phyloP scores from a whole-genome alignment of 2,797 vertebrate genomes.

The Masticophis lateralis region DNA sequence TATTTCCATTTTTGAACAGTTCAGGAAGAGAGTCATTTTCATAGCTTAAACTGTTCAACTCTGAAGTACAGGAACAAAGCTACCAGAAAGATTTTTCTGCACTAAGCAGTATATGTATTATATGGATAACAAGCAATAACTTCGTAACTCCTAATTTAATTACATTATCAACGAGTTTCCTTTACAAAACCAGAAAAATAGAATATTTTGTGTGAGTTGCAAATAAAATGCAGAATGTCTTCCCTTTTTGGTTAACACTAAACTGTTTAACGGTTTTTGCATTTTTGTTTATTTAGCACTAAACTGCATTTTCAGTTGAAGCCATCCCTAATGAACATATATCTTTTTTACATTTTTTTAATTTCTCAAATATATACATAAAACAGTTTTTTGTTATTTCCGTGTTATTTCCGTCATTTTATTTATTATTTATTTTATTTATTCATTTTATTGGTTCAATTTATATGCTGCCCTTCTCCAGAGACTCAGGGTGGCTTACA shows the following conservation, averaged over 20 bases:
- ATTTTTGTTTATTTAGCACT: not conserved
- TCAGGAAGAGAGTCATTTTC: not conserved
- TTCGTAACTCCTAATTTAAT: not conserved
- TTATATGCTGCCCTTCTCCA: too few relatives aligned
- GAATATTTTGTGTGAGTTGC: not conserved
- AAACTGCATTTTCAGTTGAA: not conserved
- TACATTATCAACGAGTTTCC: not conserved
- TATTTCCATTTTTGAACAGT: not conserved
- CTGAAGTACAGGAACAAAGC: not conserved
- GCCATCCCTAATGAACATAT: not conserved
- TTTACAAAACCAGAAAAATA: not conserved
- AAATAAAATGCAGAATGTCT: not conserved
- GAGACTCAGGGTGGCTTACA: too few relatives aligned
- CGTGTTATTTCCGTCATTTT: not conserved
- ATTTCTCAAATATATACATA: not conserved
- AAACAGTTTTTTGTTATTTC: not conserved
- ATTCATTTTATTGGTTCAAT: too few relatives aligned
- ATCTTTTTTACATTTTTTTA: not conserved
- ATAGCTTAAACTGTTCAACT: not conserved
- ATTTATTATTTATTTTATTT: too few relatives aligned
- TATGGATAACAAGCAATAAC: not conserved
- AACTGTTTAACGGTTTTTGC: not conserved
- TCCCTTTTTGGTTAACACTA: not conserved
- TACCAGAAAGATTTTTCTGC: not conserved
- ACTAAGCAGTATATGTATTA: not conserved